Conservation (phyloP, 2,888 invertebrate species). For the Unio pictorum region DNA sequence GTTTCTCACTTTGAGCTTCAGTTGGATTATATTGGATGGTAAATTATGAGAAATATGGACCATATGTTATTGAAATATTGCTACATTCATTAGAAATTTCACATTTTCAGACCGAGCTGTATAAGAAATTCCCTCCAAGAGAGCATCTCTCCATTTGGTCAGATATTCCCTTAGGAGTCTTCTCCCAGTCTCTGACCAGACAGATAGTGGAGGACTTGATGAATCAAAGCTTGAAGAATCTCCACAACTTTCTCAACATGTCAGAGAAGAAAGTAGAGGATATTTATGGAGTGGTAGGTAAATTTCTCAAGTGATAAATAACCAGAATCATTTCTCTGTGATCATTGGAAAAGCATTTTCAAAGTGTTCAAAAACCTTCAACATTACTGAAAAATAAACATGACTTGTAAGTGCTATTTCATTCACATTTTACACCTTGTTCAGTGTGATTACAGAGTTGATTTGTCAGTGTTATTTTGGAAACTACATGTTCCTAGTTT, state of each 20-base stretch:
- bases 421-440: no score
- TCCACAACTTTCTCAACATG: slow-evolving; percentile 28
- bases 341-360: no score
- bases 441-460: no score
- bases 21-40: no score
- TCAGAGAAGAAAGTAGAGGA: slow-evolving; percentile 17
- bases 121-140: slow-evolving; percentile 19
- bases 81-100: not conserved
- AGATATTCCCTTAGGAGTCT: slow-evolving; percentile 19
- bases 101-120: slow-evolving; percentile 16
- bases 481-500: no score
- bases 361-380: no score
- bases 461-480: no score
- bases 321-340: not conserved
- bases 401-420: no score
- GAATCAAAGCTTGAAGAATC: slow-evolving; percentile 10
- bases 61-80: no score
- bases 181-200: slow-evolving; percentile 10
- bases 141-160: slow-evolving; percentile 24
- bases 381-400: no score
- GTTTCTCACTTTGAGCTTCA: no score
- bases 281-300: slow-evolving; percentile 21
- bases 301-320: not conserved
- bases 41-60: no score
- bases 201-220: slow-evolving; percentile 16